Evolutionary conservation across 2,888 invertebrate species (phyloP).

Genomic region (Catocala nupta): DNA sequence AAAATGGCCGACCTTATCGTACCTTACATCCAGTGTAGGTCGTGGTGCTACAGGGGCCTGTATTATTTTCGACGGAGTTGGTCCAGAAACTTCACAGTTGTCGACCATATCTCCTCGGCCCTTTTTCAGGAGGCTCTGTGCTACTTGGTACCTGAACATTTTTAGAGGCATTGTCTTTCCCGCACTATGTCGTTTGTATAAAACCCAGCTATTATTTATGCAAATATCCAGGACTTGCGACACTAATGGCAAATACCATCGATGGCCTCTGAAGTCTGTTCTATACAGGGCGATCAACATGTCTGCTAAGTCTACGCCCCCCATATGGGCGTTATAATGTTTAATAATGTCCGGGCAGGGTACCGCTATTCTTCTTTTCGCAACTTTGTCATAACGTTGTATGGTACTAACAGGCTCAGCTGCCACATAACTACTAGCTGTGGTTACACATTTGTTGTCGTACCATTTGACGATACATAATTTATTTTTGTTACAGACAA

Average conservation of each 20-base stretch:
- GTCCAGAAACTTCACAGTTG: slow-evolving; percentile 11
- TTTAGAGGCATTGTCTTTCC: slow-evolving; percentile 19
- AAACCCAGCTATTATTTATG: slow-evolving; percentile 29
- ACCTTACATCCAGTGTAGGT: slow-evolving; percentile 11
- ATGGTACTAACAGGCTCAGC: slow-evolving; percentile 14
- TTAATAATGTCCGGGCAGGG: slow-evolving; percentile 27
- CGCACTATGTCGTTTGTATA: slow-evolving; percentile 16
- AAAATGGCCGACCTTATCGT: slow-evolving; percentile 8
- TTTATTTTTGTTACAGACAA: slow-evolving; percentile 23
- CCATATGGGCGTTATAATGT: too few relatives aligned
- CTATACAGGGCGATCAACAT: too few relatives aligned
- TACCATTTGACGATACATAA: slow-evolving; percentile 25
- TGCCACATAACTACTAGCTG: slow-evolving; percentile 28
- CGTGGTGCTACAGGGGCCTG: slow-evolving; percentile 11
- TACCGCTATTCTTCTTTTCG: slow-evolving; percentile 20
- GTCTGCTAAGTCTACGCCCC: too few relatives aligned
- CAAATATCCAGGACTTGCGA: too few relatives aligned
- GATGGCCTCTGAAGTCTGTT: too few relatives aligned
- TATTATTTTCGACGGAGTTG: slow-evolving; percentile 12
- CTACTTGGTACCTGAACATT: slow-evolving; percentile 13
- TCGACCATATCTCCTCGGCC: slow-evolving; percentile 12
- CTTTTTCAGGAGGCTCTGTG: slow-evolving; percentile 13
- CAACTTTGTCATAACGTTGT: slow-evolving; percentile 24
- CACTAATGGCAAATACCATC: too few relatives aligned
- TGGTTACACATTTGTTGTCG: slow-evolving; percentile 29